Evolutionary conservation across 2,888 invertebrate genomes (phyloP).

Genomic region (Drosophila paramelanica): DNA sequence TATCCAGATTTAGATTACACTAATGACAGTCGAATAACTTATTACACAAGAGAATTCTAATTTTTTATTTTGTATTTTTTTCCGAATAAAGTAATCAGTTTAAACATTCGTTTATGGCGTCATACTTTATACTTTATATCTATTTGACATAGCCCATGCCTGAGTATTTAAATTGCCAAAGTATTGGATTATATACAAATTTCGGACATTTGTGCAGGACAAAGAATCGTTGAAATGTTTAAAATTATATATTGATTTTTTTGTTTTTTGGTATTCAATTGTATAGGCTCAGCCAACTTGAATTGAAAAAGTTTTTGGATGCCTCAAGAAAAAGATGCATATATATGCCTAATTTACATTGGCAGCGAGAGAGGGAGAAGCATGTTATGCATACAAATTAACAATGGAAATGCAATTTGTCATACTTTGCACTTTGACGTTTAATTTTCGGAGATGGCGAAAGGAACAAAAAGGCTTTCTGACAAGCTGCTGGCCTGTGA

Average conservation of each 20-base stretch:
- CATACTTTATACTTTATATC: conserved; percentile 16
- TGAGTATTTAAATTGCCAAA: conserved; percentile 9
- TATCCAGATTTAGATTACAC: conserved; percentile 28
- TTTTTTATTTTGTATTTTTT: conserved; percentile 11
- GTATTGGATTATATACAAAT: conserved; percentile 1
- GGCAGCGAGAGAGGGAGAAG: neutral
- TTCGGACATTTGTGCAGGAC: neutral
- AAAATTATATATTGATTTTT: conserved; percentile 63
- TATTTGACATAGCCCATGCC: neutral
- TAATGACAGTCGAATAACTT: conserved; percentile 27
- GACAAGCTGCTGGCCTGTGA: conserved; percentile 33
- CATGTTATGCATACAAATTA: conserved; percentile 58
- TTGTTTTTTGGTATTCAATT: conserved; percentile 25
- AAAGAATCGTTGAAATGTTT: conserved; percentile 32
- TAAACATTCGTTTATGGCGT: conserved; percentile 31
- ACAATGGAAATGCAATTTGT: conserved; percentile 74
- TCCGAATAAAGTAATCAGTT: conserved; percentile 10
- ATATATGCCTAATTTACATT: conserved; percentile 48
- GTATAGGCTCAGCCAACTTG: conserved; percentile 33
- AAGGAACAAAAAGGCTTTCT: conserved; percentile 22
- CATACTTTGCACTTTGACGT: conserved; percentile 67
- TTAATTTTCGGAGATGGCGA: conserved; percentile 55
- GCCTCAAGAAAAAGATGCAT: conserved; percentile 2
- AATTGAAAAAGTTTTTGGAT: conserved; percentile 45
- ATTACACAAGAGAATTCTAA: conserved; percentile 24